phyloP scores from a whole-genome alignment of 2,888 invertebrate genomes.

The Urechis unicinctus region DNA sequence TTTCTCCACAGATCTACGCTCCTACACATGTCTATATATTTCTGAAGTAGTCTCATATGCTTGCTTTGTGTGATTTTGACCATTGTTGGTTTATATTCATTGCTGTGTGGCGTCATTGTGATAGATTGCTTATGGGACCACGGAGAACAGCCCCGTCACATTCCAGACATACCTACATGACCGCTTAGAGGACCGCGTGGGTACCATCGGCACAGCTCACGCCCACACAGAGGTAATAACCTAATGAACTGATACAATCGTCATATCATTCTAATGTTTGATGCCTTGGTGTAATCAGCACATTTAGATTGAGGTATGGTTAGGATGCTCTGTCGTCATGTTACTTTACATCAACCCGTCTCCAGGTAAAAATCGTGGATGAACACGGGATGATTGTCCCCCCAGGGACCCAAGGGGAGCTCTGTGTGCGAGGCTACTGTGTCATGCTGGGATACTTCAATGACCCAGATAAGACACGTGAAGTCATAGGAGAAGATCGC shows the following conservation, averaged over 20 bases:
- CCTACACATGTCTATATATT: no score
- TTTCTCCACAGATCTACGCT: no score
- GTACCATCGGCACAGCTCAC: constrained; percentile 56
- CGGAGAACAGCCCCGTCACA: constrained; percentile 59
- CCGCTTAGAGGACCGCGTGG: constrained; percentile 51
- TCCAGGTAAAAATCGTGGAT: constrained; percentile 58
- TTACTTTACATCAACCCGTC: constrained; percentile 1
- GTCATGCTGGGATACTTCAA: constrained; percentile 79
- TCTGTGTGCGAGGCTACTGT: constrained; percentile 67
- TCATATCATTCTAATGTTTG: no score
- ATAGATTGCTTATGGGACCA: constrained; percentile 58
- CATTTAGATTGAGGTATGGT: no score
- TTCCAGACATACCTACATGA: constrained; percentile 55
- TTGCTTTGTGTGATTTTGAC: background rate
- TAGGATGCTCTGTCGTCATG: background rate
- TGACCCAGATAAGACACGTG: constrained; percentile 68
- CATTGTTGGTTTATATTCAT: no score
- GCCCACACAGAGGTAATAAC: constrained; percentile 57
- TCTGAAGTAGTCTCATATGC: background rate
- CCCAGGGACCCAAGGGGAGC: constrained; percentile 67
- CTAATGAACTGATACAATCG: no score
- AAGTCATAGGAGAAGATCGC: constrained; percentile 61
- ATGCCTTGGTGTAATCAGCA: no score
- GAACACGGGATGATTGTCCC: constrained; percentile 62
- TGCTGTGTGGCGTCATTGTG: no score